A percentile compares a stretch with the other conserved stretches of the same genome.
Conservation (phyloP, 2,797 vertebrate genomes). For the Oryzias dopingdopingensis region DNA sequence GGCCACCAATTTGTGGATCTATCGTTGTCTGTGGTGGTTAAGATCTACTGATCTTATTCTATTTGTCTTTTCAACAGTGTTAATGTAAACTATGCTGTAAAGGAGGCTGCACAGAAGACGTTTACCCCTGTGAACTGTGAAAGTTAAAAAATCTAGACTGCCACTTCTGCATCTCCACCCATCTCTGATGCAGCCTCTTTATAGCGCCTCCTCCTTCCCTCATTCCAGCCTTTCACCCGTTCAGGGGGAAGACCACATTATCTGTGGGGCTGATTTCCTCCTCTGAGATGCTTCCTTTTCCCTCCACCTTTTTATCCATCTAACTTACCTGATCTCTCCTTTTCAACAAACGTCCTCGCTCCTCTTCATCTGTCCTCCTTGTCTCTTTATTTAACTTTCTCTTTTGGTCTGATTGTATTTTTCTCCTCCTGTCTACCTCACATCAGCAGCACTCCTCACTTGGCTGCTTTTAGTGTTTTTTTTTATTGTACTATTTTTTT, state of each 20-base stretch:
- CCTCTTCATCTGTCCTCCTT: constrained; percentile 1
- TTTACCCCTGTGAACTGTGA: too few relatives aligned
- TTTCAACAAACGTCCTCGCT: constrained; percentile 8
- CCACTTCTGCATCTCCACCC: constrained; percentile 25
- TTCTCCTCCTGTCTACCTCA: constrained; percentile 33
- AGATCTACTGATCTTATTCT: too few relatives aligned
- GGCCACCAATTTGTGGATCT: too few relatives aligned
- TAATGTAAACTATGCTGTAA: too few relatives aligned
- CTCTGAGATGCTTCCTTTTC: constrained; percentile 23
- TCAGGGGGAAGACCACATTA: constrained; percentile 36
- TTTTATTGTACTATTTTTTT: constrained; percentile 37
- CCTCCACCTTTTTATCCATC: constrained; percentile 47
- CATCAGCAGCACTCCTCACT: constrained; percentile 30
- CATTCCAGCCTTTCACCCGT: constrained; percentile 10
- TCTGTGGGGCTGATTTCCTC: constrained; percentile 44
- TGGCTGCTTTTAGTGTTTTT: constrained; percentile 49
- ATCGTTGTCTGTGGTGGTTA: too few relatives aligned
- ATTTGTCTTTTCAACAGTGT: too few relatives aligned
- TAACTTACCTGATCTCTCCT: constrained; percentile 72
- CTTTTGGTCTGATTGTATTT: constrained; percentile 32
- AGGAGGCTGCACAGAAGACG: too few relatives aligned
- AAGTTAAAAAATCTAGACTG: neutral
- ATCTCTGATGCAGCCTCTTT: constrained; percentile 18
- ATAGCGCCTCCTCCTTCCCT: constrained; percentile 22
- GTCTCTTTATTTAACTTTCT: constrained; percentile 16